A percentile compares a stretch with the other conserved stretches of the same genome.
phyloP scores from a whole-genome alignment of 2,888 invertebrate genomes.

The Diogma glabrata region DNA sequence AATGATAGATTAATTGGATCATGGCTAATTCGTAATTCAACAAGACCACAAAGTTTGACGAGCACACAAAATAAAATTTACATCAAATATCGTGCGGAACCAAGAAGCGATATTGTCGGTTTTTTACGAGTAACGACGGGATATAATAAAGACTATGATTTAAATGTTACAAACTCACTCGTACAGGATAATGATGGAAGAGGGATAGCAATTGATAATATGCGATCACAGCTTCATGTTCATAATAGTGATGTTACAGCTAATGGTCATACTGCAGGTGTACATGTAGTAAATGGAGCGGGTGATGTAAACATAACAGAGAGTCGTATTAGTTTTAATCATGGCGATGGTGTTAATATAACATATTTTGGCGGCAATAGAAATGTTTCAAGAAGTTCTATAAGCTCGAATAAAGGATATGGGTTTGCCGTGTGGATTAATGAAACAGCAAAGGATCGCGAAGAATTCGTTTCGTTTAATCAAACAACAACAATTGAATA shows the following conservation, averaged over 20 bases:
- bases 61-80: conserved; percentile 69
- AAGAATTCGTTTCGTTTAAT: conserved; percentile 67
- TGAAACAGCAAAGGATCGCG: conserved; percentile 50
- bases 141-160: conserved; percentile 66
- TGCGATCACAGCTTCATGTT: conserved; percentile 79
- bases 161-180: conserved; percentile 74
- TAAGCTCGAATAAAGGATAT: conserved; percentile 80
- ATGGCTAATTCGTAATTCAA: conserved; percentile 69
- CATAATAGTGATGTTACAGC: conserved; percentile 71
- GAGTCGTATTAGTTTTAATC: conserved; percentile 79
- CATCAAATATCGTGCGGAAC: conserved; percentile 64
- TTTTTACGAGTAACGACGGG: conserved; percentile 71
- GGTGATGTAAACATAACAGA: conserved; percentile 90
- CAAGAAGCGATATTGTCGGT: conserved; percentile 59
- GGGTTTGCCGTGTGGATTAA: conserved; percentile 87
- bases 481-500: conserved; percentile 81
- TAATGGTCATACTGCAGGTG: conserved; percentile 82
- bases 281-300: conserved; percentile 81
- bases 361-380: conserved; percentile 90
- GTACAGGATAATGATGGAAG: conserved; percentile 85
- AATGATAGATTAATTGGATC: conserved; percentile 58
- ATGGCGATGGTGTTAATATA: conserved; percentile 90
- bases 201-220: conserved; percentile 87
- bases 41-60: conserved; percentile 79
- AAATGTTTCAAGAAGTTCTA: conserved; percentile 75